Evolutionary conservation across 2,797 vertebrate genomes (phyloP), one percentile per base, ranked within the genome.

Genomic region (Graptemys geographica): DNA sequence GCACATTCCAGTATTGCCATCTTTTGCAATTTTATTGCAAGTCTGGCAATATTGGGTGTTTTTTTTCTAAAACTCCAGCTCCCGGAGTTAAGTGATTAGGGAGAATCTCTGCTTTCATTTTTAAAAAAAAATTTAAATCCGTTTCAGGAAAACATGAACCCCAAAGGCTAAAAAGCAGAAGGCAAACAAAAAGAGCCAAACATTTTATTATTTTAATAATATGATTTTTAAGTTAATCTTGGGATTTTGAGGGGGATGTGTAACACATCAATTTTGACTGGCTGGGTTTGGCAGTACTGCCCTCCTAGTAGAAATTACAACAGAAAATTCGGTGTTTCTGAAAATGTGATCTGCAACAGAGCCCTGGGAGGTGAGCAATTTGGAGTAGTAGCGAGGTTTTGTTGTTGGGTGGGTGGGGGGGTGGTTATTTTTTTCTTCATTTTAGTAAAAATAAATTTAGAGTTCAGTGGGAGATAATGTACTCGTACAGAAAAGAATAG

Each of bases 341-440:
- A 84, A 84, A 83, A 59, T 81, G 69, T 23, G 90, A 81, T 76
- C 92, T 89, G 51, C 84, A 65, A 95, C 52, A 88, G 86, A 95
- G 87, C 69, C 90, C 84, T 55, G 33, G 74, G 90, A 92, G 13
- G 33, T 89, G 23, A 3, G 4, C n/a, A 86, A 6, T 89, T 79
- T 92, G 72, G 44, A 74, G 37, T 65, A 87, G 19, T 13, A 53
- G 62, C 4, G 8, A 69, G 18, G 33, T 11, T n/a, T 69, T n/a
- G 33, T 69, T 65, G 31, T 19, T 69, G 62, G 62, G n/a, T 69
- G 57, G 27, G 11, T 69, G 51, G 49, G 12, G 3, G 12, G 49
- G 5, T 19, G 19, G 9, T 16, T 33, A 33, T 62, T 25, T 57
- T 90, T 1, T 52, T 19, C 88, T 86, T 13, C 12, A 86, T 87